Evolutionary conservation across 2,113 vertebrate species (phyloP).

Genomic region (Triplophysa tibetana): DNA sequence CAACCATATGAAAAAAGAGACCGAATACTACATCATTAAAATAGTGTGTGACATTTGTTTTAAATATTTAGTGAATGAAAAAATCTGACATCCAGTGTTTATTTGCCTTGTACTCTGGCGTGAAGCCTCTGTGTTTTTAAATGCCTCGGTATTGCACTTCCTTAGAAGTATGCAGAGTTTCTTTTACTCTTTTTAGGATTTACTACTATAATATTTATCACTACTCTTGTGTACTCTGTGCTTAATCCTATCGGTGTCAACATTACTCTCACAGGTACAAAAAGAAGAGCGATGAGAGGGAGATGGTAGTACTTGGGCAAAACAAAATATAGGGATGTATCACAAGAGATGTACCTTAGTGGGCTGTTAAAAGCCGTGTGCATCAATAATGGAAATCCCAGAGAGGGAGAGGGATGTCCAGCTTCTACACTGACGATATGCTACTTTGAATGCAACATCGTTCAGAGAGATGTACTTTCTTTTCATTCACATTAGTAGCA

Average conservation of each 20-base stretch:
- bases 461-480: background rate
- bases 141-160: slow-evolving; percentile 67
- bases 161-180: slow-evolving; percentile 60
- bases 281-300: slow-evolving; percentile 18
- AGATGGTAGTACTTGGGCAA: slow-evolving; percentile 19
- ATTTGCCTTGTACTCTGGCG: slow-evolving; percentile 78
- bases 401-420: slow-evolving; percentile 3
- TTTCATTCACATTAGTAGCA: background rate
- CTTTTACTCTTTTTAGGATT: slow-evolving; percentile 59
- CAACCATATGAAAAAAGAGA: slow-evolving; percentile 63
- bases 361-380: slow-evolving; percentile 29
- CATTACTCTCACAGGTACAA: slow-evolving; percentile 46
- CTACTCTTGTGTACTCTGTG: slow-evolving; percentile 58
- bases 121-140: slow-evolving; percentile 65
- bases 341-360: slow-evolving; percentile 13
- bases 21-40: slow-evolving; percentile 65
- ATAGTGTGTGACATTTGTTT: slow-evolving; percentile 76
- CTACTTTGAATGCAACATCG: background rate
- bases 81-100: slow-evolving; percentile 70
- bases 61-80: slow-evolving; percentile 78
- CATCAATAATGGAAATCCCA: slow-evolving; percentile 23
- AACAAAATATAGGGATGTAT: slow-evolving; percentile 1
- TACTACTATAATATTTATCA: slow-evolving; percentile 56
- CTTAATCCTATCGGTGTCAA: slow-evolving; percentile 47
- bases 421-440: background rate